phyloP scores from a whole-genome alignment of 2,888 invertebrate genomes.

The Drosophila mimetica region DNA sequence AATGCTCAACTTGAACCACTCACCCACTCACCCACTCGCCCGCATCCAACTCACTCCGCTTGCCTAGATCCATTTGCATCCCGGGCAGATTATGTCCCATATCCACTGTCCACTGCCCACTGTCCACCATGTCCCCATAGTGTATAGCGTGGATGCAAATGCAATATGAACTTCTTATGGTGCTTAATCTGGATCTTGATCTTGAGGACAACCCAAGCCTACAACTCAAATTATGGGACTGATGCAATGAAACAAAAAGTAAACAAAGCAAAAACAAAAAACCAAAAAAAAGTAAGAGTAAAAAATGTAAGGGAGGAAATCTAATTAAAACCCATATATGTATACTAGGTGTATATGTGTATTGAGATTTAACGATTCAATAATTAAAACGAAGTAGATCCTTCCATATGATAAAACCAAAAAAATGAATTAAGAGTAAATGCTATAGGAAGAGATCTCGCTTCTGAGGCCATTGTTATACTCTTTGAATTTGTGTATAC shows the following conservation, averaged over 20 bases:
- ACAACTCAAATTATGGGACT: constrained; percentile 76
- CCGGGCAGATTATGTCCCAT: background rate
- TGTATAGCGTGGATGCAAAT: constrained; percentile 48
- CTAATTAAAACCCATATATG: constrained; percentile 28
- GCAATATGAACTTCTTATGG: constrained; percentile 57
- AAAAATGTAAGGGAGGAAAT: constrained; percentile 23
- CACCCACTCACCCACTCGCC: constrained; percentile 3
- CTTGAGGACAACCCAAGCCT: constrained; percentile 54
- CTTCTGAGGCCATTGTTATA: constrained; percentile 42
- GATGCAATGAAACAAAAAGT: constrained; percentile 62
- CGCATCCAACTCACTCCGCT: constrained; percentile 6
- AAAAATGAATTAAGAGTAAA: background rate
- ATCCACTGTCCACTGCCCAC: background rate
- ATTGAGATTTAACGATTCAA: constrained; percentile 29
- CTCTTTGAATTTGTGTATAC: constrained; percentile 47
- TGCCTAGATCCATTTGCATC: constrained; percentile 27
- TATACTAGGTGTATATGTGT: constrained; percentile 31
- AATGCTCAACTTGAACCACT: constrained; percentile 9
- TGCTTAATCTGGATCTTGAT: constrained; percentile 75
- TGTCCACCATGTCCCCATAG: constrained; percentile 19
- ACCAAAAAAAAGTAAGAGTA: constrained; percentile 7
- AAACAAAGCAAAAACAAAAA: constrained; percentile 11
- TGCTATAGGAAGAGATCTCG: constrained; percentile 26
- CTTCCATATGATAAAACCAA: constrained; percentile 44
- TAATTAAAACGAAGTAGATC: constrained; percentile 48